Evolutionary conservation across 2,113 vertebrate species (phyloP).

Genomic region (Rattus rattus): DNA sequence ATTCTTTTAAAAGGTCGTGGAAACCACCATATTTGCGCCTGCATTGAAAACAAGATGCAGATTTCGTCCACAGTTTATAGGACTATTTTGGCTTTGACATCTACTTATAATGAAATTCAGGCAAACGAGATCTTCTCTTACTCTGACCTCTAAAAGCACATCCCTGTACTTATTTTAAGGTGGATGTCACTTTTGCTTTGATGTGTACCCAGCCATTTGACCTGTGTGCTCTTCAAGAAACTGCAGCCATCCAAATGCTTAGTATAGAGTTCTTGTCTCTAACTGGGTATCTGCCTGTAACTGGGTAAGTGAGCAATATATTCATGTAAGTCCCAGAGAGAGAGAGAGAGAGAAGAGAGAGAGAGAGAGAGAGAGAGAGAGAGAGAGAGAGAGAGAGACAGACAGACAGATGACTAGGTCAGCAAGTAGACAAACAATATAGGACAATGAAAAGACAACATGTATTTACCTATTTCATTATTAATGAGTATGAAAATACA

Average conservation of each 20-base stretch:
- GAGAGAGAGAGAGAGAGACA: not conserved
- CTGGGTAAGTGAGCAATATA: slow-evolving; percentile 9
- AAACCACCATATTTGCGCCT: not conserved
- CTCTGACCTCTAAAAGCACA: not conserved
- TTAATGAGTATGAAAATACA: not conserved
- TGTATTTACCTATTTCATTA: not conserved
- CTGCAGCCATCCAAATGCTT: not conserved
- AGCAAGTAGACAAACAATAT: not conserved
- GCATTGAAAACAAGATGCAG: not conserved
- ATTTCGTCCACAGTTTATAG: slow-evolving; percentile 30
- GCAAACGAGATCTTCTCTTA: not conserved
- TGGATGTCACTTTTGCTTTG: not conserved
- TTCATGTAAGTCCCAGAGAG: not conserved
- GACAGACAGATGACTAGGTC: not conserved
- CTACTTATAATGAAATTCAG: not conserved
- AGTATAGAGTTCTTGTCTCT: not conserved
- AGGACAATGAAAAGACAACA: not conserved
- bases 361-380: too few species aligned
- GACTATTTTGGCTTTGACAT: not conserved
- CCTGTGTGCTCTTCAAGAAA: not conserved
- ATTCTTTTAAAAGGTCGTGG: slow-evolving; percentile 64
- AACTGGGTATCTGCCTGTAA: not conserved
- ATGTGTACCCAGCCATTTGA: not conserved
- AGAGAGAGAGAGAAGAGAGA: too few species aligned
- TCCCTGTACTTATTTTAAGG: not conserved